Evolutionary conservation across 2,888 invertebrate species (phyloP), one percentile per base, ranked within the genome.

Genomic region (Neoascia interrupta): DNA sequence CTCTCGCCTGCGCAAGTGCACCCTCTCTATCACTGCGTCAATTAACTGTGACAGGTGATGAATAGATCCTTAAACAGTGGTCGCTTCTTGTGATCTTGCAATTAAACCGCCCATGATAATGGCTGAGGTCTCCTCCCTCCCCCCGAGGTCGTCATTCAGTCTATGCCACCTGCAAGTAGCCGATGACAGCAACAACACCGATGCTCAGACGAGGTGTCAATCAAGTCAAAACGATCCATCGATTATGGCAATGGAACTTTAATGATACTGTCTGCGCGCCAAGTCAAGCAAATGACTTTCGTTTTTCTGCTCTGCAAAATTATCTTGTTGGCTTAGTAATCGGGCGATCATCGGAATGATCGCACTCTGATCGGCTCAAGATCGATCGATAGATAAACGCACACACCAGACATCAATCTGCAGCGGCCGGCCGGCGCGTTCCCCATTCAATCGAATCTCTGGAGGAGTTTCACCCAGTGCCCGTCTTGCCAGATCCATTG

Each of bases 201-300:
- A 68, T 68, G 66, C 56, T 73, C 79, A 54, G 79, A 79, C 66
- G 61, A 68, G 61, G 79, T 79, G 79, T 73, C 79, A 79, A 79
- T 79, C 79, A 79, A 73, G 79, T 68, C 66, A 73, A 79, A 76
- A 61, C 73, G 73, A 64, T 73, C 79, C 54, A 54, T 61, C 73
- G 60, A 79, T 79, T 79, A 79, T 79, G 73, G 79, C 79, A 61
- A 79, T 79, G 79, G 79, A 79, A 79, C 79, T 79, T 79, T 79
- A 79, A 79, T 79, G 79, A 73, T 66, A 54, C 66, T 61, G 60
- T 76, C 64, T 60, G 72, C 45, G 75, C 69, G 72, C 79, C 61
- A 61, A 66, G 15, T 79, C 79, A 76, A 60, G 36, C 66, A 79
- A 79, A 79, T 79, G 79, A 73, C 79, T 79, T 79, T 79, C 79